Conservation (phyloP, 2,888 invertebrate species). For the Cataglyphis albicans region DNA sequence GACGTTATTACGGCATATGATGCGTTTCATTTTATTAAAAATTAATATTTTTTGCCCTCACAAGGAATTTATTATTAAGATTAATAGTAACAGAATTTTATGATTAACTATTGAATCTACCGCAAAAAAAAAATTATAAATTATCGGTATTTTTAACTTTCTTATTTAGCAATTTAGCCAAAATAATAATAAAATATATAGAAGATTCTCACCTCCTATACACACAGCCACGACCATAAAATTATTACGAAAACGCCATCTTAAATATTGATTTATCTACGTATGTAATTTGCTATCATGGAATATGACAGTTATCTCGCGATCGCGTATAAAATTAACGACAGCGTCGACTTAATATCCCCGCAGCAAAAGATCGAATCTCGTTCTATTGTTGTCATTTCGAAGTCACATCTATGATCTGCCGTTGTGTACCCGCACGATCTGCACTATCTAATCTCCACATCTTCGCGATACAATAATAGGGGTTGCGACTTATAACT, state of each 20-base stretch:
- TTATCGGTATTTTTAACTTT: not conserved
- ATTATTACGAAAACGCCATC: not conserved
- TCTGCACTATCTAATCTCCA: constrained; percentile 55
- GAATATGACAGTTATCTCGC: constrained; percentile 36
- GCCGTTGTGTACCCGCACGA: constrained; percentile 38
- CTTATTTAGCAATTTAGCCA: not conserved
- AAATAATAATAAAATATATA: not conserved
- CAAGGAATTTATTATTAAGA: no score
- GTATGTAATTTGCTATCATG: not conserved
- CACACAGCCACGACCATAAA: not conserved
- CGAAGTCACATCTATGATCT: constrained; percentile 60
- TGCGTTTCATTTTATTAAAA: no score
- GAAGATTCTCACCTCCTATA: not conserved
- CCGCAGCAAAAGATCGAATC: constrained; percentile 45
- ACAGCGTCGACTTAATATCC: constrained; percentile 44
- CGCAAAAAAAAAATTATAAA: not conserved
- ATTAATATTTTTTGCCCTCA: no score
- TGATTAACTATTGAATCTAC: no score
- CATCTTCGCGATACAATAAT: constrained; percentile 34
- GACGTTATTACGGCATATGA: no score
- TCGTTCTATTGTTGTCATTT: constrained; percentile 65
- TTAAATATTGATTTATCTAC: constrained; percentile 33
- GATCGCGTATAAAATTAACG: constrained; percentile 61
- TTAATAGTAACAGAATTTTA: no score
- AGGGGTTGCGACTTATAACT: constrained; percentile 17